phyloP scores from a whole-genome alignment of 2,797 vertebrate species.

The Microcaecilia unicolor region DNA sequence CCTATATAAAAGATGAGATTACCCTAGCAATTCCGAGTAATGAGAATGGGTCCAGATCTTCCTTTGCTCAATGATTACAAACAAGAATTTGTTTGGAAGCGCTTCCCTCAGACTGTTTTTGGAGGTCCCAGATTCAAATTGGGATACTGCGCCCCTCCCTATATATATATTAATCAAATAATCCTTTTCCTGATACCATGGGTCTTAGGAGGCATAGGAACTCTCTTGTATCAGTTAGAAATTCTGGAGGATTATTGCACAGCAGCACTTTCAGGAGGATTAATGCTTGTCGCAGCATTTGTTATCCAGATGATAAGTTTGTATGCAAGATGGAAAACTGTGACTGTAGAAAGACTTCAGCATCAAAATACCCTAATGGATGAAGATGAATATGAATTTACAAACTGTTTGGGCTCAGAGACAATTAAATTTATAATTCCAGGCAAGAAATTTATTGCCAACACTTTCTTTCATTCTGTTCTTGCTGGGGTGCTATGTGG shows the following conservation, averaged over 20 bases:
- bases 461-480: conserved; percentile 75
- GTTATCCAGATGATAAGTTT: conserved; percentile 71
- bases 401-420: conserved; percentile 80
- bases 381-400: conserved; percentile 94
- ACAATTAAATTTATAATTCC: conserved; percentile 88
- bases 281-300: conserved; percentile 78
- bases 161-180: conserved; percentile 85
- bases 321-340: conserved; percentile 64
- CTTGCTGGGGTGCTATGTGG: conserved; percentile 84
- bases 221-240: conserved; percentile 76
- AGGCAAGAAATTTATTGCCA: conserved; percentile 82
- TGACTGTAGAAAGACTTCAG: conserved; percentile 71
- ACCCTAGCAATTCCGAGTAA: conserved; percentile 35
- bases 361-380: conserved; percentile 73
- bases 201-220: conserved; percentile 81
- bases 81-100: conserved; percentile 97
- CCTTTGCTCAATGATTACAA: conserved; percentile 97
- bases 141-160: conserved; percentile 86
- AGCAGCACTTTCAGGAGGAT: conserved; percentile 70
- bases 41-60: conserved; percentile 96
- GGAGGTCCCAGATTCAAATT: conserved; percentile 86
- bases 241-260: conserved; percentile 69
- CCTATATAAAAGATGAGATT: conserved; percentile 40
- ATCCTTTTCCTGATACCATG: conserved; percentile 89
- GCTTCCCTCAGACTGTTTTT: conserved; percentile 89